A percentile compares a stretch with the other conserved stretches of the same genome.
These are phyloP conservation scores for Pelecanoides urinatrix DNA, from an alignment of 2,113 vertebrate species.

Conservation along the genomic window DNA sequence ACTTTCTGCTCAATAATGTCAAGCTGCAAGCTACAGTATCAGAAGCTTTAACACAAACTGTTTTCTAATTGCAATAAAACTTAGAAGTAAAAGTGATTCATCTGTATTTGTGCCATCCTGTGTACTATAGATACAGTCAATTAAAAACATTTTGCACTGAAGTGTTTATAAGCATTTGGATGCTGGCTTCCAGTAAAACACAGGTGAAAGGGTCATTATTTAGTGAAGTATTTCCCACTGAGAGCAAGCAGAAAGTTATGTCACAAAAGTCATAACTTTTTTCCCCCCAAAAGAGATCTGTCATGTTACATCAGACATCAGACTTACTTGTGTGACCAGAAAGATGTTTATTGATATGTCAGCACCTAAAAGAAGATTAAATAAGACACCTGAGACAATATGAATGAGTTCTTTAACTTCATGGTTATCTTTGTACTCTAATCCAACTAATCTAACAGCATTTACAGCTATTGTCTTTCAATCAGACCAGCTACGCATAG, in stretches of 20 bases:
- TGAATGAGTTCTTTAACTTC: neutral
- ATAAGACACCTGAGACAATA: neutral
- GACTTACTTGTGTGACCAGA: neutral
- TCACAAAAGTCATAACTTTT: neutral
- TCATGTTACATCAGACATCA: neutral
- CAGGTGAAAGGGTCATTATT: neutral
- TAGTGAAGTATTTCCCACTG: neutral
- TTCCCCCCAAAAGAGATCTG: neutral
- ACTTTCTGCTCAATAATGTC: neutral
- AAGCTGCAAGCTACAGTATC: neutral
- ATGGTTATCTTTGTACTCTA: neutral
- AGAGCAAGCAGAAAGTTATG: neutral
- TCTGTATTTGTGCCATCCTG: neutral
- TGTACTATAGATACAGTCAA: neutral
- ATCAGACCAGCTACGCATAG: rapidly evolving
- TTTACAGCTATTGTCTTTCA: neutral
- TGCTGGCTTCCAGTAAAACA: neutral
- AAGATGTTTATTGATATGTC: neutral
- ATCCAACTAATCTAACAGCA: neutral
- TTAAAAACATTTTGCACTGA: neutral
- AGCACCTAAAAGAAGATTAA: neutral
- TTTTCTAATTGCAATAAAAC: neutral
- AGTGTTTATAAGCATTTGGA: neutral
- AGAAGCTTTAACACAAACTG: neutral
- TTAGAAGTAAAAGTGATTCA: neutral